phyloP scores from a whole-genome alignment of 2,888 invertebrate genomes.

The Blastobasis lacticolella region DNA sequence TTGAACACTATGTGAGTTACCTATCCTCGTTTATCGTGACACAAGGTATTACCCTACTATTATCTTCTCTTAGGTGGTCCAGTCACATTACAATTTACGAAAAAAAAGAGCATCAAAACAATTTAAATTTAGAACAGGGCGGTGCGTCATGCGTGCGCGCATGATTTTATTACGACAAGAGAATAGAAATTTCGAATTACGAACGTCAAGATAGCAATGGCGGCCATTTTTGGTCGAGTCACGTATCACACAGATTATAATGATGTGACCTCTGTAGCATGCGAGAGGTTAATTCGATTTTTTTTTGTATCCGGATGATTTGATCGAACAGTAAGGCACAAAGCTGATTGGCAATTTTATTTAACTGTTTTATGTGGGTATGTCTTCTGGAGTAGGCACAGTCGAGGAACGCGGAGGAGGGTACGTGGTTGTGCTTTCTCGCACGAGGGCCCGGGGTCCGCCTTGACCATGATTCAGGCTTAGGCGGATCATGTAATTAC shows the following conservation, averaged over 20 bases:
- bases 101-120: conserved; percentile 11
- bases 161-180: conserved; percentile 64
- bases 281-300: conserved; percentile 54
- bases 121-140: conserved; percentile 34
- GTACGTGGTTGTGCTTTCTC: no score
- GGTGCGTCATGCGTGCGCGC: conserved; percentile 46
- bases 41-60: no score
- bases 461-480: no score
- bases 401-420: no score
- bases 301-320: conserved; percentile 57
- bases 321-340: conserved; percentile 26
- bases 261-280: conserved; percentile 63
- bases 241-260: conserved; percentile 60
- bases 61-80: no score
- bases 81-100: neutral
- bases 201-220: conserved; percentile 35
- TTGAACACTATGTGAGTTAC: no score
- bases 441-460: no score
- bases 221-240: conserved; percentile 51
- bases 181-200: conserved; percentile 67
- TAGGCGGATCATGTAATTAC: no score
- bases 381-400: no score
- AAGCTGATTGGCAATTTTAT: conserved; percentile 14
- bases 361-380: no score
- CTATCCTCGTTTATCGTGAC: no score